Evolutionary conservation across 2,113 vertebrate species (phyloP).

Genomic region (Hypocryptadius cinnamomeus): DNA sequence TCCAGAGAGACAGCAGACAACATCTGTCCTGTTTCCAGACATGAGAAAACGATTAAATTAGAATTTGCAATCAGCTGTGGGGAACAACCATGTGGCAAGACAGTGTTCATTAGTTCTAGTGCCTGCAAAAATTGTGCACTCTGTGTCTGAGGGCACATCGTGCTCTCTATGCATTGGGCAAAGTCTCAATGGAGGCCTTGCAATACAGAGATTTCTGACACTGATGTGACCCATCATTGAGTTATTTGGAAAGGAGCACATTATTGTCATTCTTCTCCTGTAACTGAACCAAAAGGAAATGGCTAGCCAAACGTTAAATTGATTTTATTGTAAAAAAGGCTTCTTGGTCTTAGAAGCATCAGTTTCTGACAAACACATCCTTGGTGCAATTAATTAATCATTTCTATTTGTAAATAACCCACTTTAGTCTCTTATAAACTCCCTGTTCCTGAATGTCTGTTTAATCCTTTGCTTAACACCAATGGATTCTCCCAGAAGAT

Average conservation of each 20-base stretch:
- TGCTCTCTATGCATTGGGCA: neutral
- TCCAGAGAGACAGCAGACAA: neutral
- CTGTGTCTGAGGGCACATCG: neutral
- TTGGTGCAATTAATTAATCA: neutral
- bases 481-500: neutral
- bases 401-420: neutral
- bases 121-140: neutral
- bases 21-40: neutral
- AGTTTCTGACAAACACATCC: neutral
- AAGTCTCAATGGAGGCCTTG: neutral
- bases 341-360: neutral
- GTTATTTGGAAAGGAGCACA: neutral
- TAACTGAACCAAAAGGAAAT: neutral
- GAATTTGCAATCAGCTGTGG: neutral
- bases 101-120: neutral
- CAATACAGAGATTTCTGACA: neutral
- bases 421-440: neutral
- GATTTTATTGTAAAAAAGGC: neutral
- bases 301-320: neutral
- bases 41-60: neutral
- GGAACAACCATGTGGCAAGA: neutral
- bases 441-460: neutral
- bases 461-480: neutral
- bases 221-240: neutral
- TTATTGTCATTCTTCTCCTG: neutral